Conservation (phyloP, 2,797 vertebrate species). For the Crossoptilon crossoptilon region DNA sequence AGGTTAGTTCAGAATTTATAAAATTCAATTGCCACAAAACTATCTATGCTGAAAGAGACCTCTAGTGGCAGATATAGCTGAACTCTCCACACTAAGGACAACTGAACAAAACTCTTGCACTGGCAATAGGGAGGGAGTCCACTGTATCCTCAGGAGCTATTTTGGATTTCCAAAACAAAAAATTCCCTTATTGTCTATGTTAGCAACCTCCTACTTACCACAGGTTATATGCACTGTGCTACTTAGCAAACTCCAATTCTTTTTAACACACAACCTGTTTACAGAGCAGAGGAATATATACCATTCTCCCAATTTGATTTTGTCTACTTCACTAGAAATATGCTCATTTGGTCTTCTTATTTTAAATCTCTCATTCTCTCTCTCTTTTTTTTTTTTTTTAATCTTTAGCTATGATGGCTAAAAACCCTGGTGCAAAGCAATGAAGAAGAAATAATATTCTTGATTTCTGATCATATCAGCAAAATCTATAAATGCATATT, state of each 20-base stretch:
- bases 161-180: background rate
- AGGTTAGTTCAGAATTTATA: too few species aligned
- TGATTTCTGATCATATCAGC: background rate
- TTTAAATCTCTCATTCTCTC: background rate
- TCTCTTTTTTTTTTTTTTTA: background rate
- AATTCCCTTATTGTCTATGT: background rate
- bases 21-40: background rate
- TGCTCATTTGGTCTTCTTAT: background rate
- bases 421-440: background rate
- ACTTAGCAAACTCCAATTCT: background rate
- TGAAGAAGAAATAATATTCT: background rate
- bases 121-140: background rate
- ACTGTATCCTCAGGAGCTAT: accelerated
- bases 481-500: background rate
- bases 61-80: background rate
- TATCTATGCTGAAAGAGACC: background rate
- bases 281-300: background rate
- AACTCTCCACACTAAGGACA: background rate
- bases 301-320: background rate
- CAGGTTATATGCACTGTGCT: background rate
- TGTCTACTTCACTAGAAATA: background rate
- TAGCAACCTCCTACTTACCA: background rate
- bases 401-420: background rate
- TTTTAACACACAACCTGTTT: background rate
- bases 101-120: accelerated